A percentile compares a stretch with the other conserved stretches of the same genome.
Conservation (phyloP, 2,888 invertebrate genomes). For the Aproaerema taeniolella region DNA sequence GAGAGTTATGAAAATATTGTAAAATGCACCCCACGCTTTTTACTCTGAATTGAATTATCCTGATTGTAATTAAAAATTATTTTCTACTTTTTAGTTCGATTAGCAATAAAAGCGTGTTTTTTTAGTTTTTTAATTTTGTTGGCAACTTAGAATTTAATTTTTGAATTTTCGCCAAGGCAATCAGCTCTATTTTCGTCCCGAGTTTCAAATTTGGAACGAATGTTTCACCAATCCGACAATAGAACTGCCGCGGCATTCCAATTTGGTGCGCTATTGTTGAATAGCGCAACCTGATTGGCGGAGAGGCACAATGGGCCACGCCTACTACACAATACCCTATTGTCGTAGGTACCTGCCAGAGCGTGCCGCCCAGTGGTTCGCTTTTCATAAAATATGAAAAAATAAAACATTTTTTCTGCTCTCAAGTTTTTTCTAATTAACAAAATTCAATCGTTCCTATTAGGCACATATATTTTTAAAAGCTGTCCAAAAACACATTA, state of each 20-base stretch:
- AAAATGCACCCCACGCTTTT: no score
- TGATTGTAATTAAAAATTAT: no score
- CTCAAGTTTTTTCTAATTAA: slow-evolving; percentile 1
- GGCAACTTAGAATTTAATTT: no score
- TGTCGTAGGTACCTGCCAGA: slow-evolving; percentile 45
- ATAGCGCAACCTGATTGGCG: slow-evolving; percentile 53
- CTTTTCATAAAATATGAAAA: slow-evolving; percentile 22
- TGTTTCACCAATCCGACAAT: slow-evolving; percentile 62
- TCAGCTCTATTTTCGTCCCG: no score
- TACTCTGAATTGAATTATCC: no score
- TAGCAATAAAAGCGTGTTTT: no score
- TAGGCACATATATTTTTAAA: slow-evolving; percentile 43
- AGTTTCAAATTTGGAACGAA: slow-evolving; percentile 38
- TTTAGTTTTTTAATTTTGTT: no score
- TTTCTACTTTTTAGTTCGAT: no score
- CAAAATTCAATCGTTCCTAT: slow-evolving; percentile 23
- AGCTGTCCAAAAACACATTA: slow-evolving; percentile 44
- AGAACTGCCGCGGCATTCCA: slow-evolving; percentile 60
- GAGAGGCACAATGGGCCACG: slow-evolving; percentile 68
- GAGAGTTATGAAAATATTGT: no score
- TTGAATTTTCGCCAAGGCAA: no score
- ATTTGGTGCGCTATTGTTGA: slow-evolving; percentile 74
- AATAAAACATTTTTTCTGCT: slow-evolving; percentile 8
- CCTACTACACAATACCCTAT: slow-evolving; percentile 71
- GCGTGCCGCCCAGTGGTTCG: slow-evolving; percentile 48